phyloP scores from a whole-genome alignment of 1,140 invertebrate genomes.

The Platorchestia sp. region DNA sequence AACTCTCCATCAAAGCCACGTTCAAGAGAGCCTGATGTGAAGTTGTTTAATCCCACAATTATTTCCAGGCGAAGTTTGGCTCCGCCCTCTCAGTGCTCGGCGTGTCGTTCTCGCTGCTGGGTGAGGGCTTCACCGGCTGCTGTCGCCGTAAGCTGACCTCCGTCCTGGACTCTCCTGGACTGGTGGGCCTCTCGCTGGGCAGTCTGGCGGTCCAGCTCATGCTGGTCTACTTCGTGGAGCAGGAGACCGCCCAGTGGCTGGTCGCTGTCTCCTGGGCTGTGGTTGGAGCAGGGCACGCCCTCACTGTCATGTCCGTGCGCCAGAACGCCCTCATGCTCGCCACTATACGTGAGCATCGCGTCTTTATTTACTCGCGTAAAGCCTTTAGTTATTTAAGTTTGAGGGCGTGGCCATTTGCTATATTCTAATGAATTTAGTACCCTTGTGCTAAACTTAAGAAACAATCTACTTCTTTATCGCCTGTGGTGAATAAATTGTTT shows the following conservation, averaged over 20 bases:
- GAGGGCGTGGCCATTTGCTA: too few relatives aligned
- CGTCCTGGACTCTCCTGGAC: slow-evolving; percentile 29
- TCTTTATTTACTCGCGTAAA: background rate
- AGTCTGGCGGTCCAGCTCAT: background rate
- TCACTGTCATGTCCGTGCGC: background rate
- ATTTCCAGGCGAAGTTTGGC: background rate
- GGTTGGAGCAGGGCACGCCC: background rate
- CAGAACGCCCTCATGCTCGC: slow-evolving; percentile 51
- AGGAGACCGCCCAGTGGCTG: slow-evolving; percentile 19
- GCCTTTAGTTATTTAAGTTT: background rate
- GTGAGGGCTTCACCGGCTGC: slow-evolving; percentile 1
- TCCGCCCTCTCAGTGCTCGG: background rate
- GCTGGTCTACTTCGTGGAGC: background rate
- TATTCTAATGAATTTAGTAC: too few relatives aligned
- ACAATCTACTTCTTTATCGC: background rate
- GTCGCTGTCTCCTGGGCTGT: slow-evolving; percentile 13
- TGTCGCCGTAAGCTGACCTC: background rate
- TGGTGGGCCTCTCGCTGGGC: slow-evolving; percentile 19
- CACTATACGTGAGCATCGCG: slow-evolving; percentile 20
- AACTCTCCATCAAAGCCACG: too few relatives aligned
- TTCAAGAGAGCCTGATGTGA: background rate
- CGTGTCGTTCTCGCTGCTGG: slow-evolving; percentile 18
- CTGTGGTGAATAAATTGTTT: background rate
- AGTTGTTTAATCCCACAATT: background rate
- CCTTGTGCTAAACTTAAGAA: too few relatives aligned